Evolutionary conservation across 2,888 invertebrate genomes (phyloP).

Genomic region (Epirrhoe tristata): DNA sequence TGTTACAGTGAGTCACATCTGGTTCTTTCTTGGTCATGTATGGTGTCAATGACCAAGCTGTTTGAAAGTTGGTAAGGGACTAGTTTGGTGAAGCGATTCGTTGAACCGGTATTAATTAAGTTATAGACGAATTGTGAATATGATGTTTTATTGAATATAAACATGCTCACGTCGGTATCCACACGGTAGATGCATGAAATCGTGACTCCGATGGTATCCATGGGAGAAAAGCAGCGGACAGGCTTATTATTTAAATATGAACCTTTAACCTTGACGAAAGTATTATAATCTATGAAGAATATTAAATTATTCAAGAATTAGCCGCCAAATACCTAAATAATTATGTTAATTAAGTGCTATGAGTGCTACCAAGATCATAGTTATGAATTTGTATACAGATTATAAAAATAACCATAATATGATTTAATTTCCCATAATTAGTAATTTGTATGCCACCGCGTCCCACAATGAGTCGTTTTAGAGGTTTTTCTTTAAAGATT

Average conservation of each 20-base stretch:
- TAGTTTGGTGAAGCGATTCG: not conserved
- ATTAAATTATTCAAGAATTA: not conserved
- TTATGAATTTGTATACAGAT: not conserved
- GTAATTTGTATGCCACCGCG: not conserved
- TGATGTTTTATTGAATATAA: no score
- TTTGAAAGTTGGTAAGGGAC: not conserved
- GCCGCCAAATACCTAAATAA: not conserved
- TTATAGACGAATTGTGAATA: not conserved
- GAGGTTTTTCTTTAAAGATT: not conserved
- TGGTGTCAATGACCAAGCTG: not conserved
- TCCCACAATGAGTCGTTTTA: not conserved
- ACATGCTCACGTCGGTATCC: no score
- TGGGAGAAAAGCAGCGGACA: no score
- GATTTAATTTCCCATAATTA: not conserved
- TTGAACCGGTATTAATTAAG: not conserved
- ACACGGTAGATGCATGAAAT: no score
- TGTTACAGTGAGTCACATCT: no score
- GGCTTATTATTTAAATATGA: no score
- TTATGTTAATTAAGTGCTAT: not conserved
- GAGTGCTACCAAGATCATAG: not conserved
- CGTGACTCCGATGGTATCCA: no score
- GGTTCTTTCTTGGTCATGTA: not conserved
- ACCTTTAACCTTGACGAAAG: no score
- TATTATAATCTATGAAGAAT: no score
- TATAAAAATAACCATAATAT: slow-evolving; percentile 2